These are phyloP conservation scores for Odiellus spinosus DNA, from an alignment of 2,888 invertebrate species.

Conservation along the genomic window DNA sequence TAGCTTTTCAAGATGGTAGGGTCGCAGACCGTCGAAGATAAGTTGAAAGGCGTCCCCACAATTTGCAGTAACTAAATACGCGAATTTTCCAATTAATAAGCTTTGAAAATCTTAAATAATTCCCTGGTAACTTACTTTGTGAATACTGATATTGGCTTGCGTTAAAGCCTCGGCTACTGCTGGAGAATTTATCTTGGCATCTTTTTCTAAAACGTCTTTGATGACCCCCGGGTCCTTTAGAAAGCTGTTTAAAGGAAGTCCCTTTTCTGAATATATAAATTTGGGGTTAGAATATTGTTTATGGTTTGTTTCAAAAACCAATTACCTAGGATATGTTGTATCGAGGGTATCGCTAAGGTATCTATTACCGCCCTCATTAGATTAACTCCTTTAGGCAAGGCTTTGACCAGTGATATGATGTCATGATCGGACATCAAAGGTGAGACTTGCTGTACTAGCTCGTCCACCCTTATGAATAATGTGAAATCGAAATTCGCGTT, in stretches of 20 bases:
- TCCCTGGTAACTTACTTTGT: background rate
- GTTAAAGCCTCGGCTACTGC: background rate
- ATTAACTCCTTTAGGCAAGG: conserved; percentile 18
- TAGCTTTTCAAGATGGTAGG: background rate
- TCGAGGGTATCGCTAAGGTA: conserved; percentile 10
- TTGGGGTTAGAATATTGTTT: background rate
- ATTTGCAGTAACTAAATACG: background rate
- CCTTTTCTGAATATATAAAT: conserved; percentile 1
- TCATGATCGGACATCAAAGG: conserved; percentile 15
- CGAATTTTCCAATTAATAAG: background rate
- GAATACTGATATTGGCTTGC: background rate
- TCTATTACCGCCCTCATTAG: conserved; percentile 17
- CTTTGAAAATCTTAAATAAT: background rate
- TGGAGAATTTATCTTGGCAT: background rate
- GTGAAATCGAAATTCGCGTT: too few species aligned
- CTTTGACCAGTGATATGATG: conserved; percentile 14
- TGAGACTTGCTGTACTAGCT: conserved; percentile 15
- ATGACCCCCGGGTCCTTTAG: background rate
- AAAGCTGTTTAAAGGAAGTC: background rate
- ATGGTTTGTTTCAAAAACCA: background rate
- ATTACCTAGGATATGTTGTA: conserved; percentile 10
- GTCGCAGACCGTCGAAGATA: background rate
- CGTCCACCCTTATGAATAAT: conserved; percentile 6
- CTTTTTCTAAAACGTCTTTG: conserved; percentile 1
- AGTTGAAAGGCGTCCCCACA: background rate